Evolutionary conservation across 2,888 invertebrate genomes (phyloP).

Genomic region (Parnassius mnemosyne): DNA sequence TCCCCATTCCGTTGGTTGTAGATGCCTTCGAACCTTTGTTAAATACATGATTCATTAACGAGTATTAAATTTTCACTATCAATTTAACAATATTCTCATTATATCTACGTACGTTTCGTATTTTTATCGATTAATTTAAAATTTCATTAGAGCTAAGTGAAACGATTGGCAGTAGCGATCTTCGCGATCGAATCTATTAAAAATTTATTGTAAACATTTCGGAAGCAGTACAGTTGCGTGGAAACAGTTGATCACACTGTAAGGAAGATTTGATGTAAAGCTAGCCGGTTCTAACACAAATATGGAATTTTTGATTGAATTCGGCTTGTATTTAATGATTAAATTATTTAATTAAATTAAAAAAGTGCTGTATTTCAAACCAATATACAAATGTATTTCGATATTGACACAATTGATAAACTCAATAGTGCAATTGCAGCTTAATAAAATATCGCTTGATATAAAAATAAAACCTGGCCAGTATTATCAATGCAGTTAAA

Average conservation of each 20-base stretch:
- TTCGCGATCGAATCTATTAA: slow-evolving; percentile 35
- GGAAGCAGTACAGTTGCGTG: background rate
- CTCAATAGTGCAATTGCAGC: no score
- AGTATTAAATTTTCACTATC: slow-evolving; percentile 77
- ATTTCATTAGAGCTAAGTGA: slow-evolving; percentile 56
- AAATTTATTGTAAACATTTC: background rate
- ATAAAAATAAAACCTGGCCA: no score
- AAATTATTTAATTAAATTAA: no score
- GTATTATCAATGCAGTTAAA: no score
- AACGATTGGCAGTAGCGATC: slow-evolving; percentile 70
- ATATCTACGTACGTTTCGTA: slow-evolving; percentile 66
- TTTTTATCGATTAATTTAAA: slow-evolving; percentile 44
- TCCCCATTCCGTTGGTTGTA: slow-evolving; percentile 40
- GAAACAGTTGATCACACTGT: background rate
- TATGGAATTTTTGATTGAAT: no score
- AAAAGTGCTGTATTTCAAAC: no score
- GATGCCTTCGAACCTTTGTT: slow-evolving; percentile 44
- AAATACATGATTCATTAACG: slow-evolving; percentile 67
- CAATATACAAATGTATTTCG: no score
- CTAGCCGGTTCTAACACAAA: no score
- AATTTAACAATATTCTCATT: slow-evolving; percentile 70
- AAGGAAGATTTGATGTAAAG: no score
- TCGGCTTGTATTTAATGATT: no score
- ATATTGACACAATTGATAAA: no score
- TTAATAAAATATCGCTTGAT: no score